A percentile compares a stretch with the other conserved stretches of the same genome.
Evolutionary conservation across 2,888 invertebrate genomes (phyloP).

Genomic region (Salpingus planirostris): DNA sequence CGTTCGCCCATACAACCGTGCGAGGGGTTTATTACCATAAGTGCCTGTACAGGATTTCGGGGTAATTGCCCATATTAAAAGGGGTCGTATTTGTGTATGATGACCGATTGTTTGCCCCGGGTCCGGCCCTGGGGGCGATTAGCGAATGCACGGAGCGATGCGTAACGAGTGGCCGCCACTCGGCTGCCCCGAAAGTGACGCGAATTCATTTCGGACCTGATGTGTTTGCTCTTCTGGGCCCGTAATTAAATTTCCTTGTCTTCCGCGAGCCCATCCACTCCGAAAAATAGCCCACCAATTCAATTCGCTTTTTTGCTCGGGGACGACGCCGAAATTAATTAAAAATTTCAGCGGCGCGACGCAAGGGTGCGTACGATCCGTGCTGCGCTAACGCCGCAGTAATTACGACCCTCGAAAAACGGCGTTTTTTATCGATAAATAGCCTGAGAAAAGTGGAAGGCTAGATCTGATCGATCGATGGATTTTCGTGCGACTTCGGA

Average conservation of each 20-base stretch:
- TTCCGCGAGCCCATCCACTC: slow-evolving; percentile 5
- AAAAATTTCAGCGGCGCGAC: slow-evolving; percentile 11
- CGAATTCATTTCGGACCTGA: slow-evolving; percentile 19
- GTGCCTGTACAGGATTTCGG: slow-evolving; percentile 17
- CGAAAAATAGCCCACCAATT: slow-evolving; percentile 12
- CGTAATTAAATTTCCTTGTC: slow-evolving; percentile 21
- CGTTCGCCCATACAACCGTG: no score
- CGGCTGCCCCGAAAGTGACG: slow-evolving; percentile 13
- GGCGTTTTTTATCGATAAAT: no score
- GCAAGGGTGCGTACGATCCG: no score
- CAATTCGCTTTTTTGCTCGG: slow-evolving; percentile 10
- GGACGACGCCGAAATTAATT: slow-evolving; percentile 11
- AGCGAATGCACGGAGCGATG: slow-evolving; percentile 6
- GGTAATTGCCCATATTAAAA: slow-evolving; percentile 25
- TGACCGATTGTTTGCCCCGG: slow-evolving; percentile 25
- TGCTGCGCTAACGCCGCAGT: no score
- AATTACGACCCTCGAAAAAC: no score
- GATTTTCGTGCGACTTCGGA: no score
- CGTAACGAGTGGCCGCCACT: slow-evolving; percentile 8
- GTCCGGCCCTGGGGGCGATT: slow-evolving; percentile 13
- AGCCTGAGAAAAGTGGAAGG: no score
- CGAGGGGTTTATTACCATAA: slow-evolving; percentile 2
- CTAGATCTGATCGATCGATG: no score
- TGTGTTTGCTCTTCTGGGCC: slow-evolving; percentile 17
- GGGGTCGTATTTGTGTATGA: slow-evolving; percentile 21